Evolutionary conservation across 2,888 invertebrate genomes (phyloP).

Genomic region (Ochropleura plecta): DNA sequence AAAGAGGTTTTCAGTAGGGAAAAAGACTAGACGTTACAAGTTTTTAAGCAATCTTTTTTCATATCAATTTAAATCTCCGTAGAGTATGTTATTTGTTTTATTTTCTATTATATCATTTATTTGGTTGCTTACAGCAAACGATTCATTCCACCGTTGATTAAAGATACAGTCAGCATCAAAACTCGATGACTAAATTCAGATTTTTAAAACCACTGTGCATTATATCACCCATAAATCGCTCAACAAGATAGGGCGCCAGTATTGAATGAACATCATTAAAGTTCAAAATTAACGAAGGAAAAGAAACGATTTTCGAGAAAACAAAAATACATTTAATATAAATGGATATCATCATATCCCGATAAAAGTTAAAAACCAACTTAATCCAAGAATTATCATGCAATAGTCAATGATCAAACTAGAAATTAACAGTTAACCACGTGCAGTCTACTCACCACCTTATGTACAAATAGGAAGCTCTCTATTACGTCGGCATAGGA

Average conservation of each 20-base stretch:
- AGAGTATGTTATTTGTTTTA: background rate
- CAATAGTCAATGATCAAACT: background rate
- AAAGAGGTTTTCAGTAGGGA: too few relatives aligned
- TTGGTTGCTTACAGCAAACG: background rate
- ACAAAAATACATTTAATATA: background rate
- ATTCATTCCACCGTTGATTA: background rate
- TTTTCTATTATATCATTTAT: background rate
- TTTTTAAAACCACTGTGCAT: too few relatives aligned
- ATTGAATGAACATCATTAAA: too few relatives aligned
- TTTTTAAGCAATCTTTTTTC: background rate
- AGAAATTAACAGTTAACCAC: background rate
- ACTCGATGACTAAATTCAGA: too few relatives aligned
- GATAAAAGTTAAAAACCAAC: background rate
- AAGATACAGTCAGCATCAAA: too few relatives aligned
- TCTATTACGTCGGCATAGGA: constrained; percentile 61
- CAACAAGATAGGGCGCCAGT: too few relatives aligned
- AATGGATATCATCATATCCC: background rate
- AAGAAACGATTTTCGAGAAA: background rate
- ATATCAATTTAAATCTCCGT: background rate
- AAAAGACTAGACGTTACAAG: background rate
- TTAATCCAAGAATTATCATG: background rate
- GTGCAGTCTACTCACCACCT: constrained; percentile 14
- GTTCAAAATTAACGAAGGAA: too few relatives aligned
- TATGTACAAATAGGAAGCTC: constrained; percentile 60
- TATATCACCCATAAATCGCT: too few relatives aligned